Percentiles rank a stretch among this genome's conserved stretches.
phyloP scores from a whole-genome alignment of 2,113 vertebrate species.

The Chauna torquata region DNA sequence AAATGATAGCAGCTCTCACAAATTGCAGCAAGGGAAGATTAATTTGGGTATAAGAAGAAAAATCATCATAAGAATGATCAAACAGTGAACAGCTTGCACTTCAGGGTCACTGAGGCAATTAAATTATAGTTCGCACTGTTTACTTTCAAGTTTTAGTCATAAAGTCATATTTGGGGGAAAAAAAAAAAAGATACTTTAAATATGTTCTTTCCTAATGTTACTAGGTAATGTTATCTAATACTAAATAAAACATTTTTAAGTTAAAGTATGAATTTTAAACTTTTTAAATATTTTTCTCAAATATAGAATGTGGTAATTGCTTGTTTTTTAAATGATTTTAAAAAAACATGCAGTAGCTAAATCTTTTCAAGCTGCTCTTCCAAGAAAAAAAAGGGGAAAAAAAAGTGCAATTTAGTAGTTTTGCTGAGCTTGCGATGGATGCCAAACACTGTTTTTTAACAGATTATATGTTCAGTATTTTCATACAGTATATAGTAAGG shows the following conservation, averaged over 20 bases:
- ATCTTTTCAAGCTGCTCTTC: neutral
- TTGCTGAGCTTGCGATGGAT: neutral
- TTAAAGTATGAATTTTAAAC: neutral
- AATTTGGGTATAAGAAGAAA: neutral
- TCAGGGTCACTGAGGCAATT: neutral
- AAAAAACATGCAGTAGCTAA: neutral
- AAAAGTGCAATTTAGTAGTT: neutral
- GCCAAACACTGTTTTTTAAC: neutral
- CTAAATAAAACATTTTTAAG: neutral
- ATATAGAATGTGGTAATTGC: neutral
- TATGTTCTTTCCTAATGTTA: neutral
- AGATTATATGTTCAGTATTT: neutral
- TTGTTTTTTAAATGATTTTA: neutral
- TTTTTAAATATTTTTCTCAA: neutral
- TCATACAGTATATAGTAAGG: neutral
- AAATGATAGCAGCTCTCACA: rapidly evolving
- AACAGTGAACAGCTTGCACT: neutral
- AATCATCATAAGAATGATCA: neutral
- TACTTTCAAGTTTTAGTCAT: neutral
- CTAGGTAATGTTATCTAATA: neutral
- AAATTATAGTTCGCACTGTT: neutral
- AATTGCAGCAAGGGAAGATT: neutral
- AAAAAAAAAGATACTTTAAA: neutral
- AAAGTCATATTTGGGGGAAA: neutral
- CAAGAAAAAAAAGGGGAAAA: neutral